These are phyloP conservation scores for Cheilosia soror DNA, from an alignment of 2,888 invertebrate genomes.

Conservation along the genomic window DNA sequence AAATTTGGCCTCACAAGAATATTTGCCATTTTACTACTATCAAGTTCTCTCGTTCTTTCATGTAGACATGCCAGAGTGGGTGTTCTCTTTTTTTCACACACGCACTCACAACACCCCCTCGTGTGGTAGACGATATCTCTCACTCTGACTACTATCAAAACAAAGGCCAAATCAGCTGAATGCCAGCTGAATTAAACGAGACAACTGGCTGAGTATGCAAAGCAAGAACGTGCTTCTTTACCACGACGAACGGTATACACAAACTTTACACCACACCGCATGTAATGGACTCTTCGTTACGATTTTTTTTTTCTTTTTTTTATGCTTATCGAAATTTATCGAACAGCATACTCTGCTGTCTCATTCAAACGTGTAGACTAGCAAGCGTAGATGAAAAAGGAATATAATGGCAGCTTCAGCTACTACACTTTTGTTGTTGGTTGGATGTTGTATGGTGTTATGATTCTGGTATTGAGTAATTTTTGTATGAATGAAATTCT, in stretches of 20 bases:
- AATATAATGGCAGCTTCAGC: background rate
- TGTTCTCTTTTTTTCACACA: constrained; percentile 2
- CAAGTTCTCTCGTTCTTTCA: constrained; percentile 23
- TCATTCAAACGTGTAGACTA: background rate
- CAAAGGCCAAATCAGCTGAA: constrained; percentile 39
- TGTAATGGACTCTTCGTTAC: background rate
- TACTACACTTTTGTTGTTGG: constrained; percentile 11
- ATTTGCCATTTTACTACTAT: constrained; percentile 19
- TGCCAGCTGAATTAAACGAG: constrained; percentile 14
- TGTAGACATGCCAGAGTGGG: background rate
- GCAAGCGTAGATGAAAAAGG: background rate
- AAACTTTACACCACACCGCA: background rate
- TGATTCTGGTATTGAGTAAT: constrained; percentile 24
- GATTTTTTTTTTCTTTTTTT: background rate
- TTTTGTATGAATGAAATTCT: constrained; percentile 8
- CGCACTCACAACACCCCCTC: background rate
- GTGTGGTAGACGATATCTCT: background rate
- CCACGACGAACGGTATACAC: background rate
- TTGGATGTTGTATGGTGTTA: constrained; percentile 16
- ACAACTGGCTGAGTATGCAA: constrained; percentile 13
- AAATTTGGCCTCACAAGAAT: background rate
- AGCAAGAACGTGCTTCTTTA: constrained; percentile 14
- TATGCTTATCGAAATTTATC: background rate
- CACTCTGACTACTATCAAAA: background rate
- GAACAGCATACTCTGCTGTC: background rate